phyloP scores from a whole-genome alignment of 1,140 invertebrate genomes.

The Eupristina koningsbergeri region DNA sequence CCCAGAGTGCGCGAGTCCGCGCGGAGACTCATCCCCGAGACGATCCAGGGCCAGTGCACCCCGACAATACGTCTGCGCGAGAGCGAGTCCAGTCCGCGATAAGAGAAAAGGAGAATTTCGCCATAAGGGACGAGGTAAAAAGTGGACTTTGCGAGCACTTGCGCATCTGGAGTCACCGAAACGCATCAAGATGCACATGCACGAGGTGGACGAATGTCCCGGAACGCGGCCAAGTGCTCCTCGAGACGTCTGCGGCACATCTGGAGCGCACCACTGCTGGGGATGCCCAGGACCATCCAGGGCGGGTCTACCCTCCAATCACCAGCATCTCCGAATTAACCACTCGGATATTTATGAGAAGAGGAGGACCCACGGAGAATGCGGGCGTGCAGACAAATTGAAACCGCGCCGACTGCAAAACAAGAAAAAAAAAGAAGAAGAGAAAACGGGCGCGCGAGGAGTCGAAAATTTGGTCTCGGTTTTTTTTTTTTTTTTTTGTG shows the following conservation, averaged over 20 bases:
- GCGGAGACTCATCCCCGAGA: neutral
- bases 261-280: neutral
- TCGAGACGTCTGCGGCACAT: constrained; percentile 36
- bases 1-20: neutral
- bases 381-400: constrained; percentile 21
- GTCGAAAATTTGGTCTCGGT: neutral
- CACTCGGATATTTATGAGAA: constrained; percentile 36
- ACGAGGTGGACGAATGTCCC: neutral
- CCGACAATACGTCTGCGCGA: neutral
- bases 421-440: no score
- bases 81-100: neutral
- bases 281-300: no score
- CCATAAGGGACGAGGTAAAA: neutral
- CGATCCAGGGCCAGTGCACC: neutral
- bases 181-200: neutral
- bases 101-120: neutral
- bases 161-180: constrained; percentile 38
- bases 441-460: neutral
- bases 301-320: no score
- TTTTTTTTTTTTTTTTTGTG: no score
- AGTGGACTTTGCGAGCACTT: neutral
- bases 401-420: neutral
- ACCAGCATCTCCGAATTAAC: constrained; percentile 37
- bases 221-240: neutral
- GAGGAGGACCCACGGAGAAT: neutral